A percentile compares a stretch with the other conserved stretches of the same genome.
phyloP scores from a whole-genome alignment of 2,113 vertebrate genomes.

The Catagonus wagneri region DNA sequence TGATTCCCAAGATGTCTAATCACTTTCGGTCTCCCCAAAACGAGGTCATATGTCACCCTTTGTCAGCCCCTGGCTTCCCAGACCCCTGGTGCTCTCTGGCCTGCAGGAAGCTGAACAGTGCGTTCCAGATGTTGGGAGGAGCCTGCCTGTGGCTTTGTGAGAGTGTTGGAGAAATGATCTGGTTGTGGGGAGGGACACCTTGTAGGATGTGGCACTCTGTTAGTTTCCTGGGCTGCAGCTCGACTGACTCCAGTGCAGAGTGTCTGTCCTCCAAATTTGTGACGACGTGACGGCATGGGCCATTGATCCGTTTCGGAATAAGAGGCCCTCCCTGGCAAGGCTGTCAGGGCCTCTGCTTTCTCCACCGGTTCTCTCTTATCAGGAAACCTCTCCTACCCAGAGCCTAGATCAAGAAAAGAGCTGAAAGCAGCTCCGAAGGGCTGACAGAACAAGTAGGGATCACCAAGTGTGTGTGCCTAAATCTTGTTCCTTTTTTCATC shows the following conservation, averaged over 20 bases:
- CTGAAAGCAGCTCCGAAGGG: background rate
- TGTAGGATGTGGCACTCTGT: background rate
- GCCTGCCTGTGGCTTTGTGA: background rate
- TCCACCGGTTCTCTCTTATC: background rate
- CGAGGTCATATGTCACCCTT: background rate
- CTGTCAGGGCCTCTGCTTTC: background rate
- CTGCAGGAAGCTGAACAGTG: background rate
- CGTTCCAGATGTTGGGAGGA: background rate
- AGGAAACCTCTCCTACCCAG: background rate
- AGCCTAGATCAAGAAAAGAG: background rate
- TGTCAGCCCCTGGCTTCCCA: background rate
- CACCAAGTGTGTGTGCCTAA: background rate
- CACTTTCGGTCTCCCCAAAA: background rate
- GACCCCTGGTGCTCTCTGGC: background rate
- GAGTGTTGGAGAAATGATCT: background rate
- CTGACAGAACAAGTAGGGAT: background rate
- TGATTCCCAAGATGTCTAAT: background rate
- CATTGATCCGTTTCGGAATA: background rate
- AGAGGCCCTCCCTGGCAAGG: background rate
- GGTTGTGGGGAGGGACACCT: background rate
- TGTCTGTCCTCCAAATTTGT: background rate
- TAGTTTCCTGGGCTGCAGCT: background rate
- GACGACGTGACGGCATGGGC: background rate
- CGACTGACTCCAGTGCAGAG: background rate
- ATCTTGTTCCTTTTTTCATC: background rate